Base-by-base conservation (phyloP, 2,113 vertebrate genomes). In the Sylvia atricapilla region DNA sequence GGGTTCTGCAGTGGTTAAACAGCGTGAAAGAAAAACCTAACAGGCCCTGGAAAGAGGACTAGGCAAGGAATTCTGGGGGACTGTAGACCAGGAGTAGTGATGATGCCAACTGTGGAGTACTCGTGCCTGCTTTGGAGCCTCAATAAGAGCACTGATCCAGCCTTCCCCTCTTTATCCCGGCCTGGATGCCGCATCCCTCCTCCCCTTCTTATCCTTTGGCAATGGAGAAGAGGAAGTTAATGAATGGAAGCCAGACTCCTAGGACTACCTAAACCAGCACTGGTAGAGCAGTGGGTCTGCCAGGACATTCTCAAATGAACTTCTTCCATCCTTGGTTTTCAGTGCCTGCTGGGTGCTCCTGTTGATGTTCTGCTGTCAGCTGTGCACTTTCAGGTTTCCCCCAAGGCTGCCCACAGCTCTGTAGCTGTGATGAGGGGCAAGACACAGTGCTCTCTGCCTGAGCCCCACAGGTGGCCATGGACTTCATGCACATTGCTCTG, bases 401-500 rank as follows among this genome's bases (percentile, higher is more conserved):
- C 12, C 3, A 8, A 24, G 41, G 33, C 30, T 83, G 13, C 16
- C 41, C 25, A 50, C 1, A 16, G 13, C 27, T 50, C 7, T 23
- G 20, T 41, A 41, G 41, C 41, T 41, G 41, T 41, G 14, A 22
- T 21, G 24, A 25, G 15, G 19, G 35, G 6, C 17, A n/a, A n/a
- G 22, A 41, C 19, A 27, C 58, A 53, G 41, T 17, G 37, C 58
- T 58, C 1, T 3, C 78, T 90, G 60, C 44, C 31, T 59, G 64
- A 72, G 37, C 21, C n/a, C 44, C 0, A 2, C 2, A 8, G 7
- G 15, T 50, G 28, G 60, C 66, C n/a, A 23, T 0, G 0, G 30
- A 9, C 41, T 88, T 33, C 10, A 10, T 4, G 17, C 19, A 20
- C 11, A 0, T 56, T 74, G 31, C 31, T 81, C 35, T 47, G 8